Conservation (phyloP, 2,888 invertebrate genomes). For the Stramonita haemastoma region DNA sequence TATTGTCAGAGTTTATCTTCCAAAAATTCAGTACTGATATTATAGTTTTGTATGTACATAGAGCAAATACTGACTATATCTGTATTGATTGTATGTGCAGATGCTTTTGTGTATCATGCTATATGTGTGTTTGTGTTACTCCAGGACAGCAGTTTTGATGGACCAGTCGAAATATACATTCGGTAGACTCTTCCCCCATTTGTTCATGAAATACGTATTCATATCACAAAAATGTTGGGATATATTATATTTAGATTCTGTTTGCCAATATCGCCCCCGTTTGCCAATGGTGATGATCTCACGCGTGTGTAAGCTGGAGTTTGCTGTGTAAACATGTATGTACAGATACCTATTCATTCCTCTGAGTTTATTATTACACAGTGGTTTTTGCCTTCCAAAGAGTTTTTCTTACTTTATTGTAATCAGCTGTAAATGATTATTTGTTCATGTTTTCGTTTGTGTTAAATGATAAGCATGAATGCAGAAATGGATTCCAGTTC, state of each 20-base stretch:
- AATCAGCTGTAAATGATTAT: too few species aligned
- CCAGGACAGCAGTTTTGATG: not conserved
- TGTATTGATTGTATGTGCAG: not conserved
- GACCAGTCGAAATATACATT: constrained; percentile 5
- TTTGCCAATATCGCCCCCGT: not conserved
- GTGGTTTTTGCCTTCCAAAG: too few species aligned
- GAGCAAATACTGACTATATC: not conserved
- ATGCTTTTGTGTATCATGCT: not conserved
- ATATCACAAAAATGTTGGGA: not conserved
- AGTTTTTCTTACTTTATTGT: too few species aligned
- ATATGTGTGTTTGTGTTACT: not conserved
- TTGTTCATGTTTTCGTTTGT: too few species aligned
- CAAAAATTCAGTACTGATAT: not conserved
- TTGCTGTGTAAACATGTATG: not conserved
- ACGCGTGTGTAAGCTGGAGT: not conserved
- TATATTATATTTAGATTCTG: not conserved
- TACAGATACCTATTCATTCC: not conserved
- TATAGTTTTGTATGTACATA: not conserved
- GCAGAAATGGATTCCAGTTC: too few species aligned
- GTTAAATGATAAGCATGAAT: too few species aligned
- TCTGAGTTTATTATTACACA: too few species aligned
- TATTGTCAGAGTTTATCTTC: not conserved
- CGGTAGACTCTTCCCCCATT: not conserved
- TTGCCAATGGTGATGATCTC: not conserved
- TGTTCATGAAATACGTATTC: not conserved